Base-by-base conservation (phyloP, 1,140 invertebrate species). In the Panagrolaimus sp. region DNA sequence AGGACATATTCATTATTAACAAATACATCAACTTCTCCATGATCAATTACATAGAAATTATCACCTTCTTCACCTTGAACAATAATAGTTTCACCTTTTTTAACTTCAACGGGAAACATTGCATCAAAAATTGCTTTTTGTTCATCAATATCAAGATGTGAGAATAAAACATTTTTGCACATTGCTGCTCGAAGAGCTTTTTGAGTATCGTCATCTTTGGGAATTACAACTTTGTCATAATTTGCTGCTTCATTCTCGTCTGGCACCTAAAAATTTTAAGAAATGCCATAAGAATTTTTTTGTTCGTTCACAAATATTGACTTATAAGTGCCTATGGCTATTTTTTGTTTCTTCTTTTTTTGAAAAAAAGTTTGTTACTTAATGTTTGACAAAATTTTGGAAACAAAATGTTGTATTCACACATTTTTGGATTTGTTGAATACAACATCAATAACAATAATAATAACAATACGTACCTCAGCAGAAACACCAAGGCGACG, bases 161-260 rank as follows among this genome's bases (percentile, higher is more conserved):
- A 91, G 84, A 99, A 99, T 3, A 99, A 87, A 2, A 99, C 93
- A 85, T 98, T 99, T 84, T 96, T 98, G 57, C 91, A 91, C 76
- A 99, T 98, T 20, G 96, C 94, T 83, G 96, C 93, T 69, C 93
- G 93, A 61, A 99, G 85, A 14, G 95, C 92, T 66, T 91, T 93
- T 92, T 97, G 98, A n/a, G 95, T 98, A 84, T 97, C 97, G 85
- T 98, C 97, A 85, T 99, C 96, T 86, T 99, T 99, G 69, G 96
- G 96, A 74, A 99, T 95, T 23, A 82, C 75, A 25, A 82, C 77
- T 63, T 82, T 79, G 46, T 74, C 42, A 63, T 78, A 78, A 53
- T 78, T 78, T n/a, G 75, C 75, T 43, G 78, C 78, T 73, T 78
- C 77, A 42, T 78, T 78, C 42, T 78, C 77, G 53, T 78, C 77